Evolutionary conservation across 1,140 invertebrate genomes (phyloP).

Genomic region (Heliconius nattereri): DNA sequence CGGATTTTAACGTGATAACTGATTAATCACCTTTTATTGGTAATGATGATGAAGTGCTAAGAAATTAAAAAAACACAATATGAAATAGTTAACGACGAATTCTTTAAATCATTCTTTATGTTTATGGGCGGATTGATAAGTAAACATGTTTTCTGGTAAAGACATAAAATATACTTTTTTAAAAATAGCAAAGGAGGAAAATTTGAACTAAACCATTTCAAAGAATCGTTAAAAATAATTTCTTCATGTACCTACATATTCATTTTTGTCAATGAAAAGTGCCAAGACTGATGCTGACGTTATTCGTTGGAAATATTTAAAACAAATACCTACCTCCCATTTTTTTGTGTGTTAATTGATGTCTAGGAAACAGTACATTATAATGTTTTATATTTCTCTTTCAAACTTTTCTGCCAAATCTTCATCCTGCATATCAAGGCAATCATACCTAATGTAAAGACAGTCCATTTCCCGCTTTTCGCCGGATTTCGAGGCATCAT

Average conservation of each 20-base stretch:
- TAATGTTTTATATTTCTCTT: neutral
- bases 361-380: neutral
- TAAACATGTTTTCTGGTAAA: neutral
- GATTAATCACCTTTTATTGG: too few relatives aligned
- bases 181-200: slow-evolving; percentile 4
- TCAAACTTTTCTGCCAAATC: neutral
- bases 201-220: neutral
- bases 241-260: neutral
- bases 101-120: neutral
- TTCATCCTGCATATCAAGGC: too few relatives aligned
- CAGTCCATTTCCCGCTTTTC: too few relatives aligned
- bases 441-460: too few relatives aligned
- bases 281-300: neutral
- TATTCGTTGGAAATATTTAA: neutral
- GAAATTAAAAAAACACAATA: neutral
- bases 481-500: too few relatives aligned
- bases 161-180: neutral
- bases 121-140: neutral
- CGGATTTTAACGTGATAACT: too few relatives aligned
- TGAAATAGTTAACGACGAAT: neutral
- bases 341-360: neutral
- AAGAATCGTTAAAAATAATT: slow-evolving; percentile 2
- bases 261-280: neutral
- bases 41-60: too few relatives aligned
- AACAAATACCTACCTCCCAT: neutral